Percentiles rank a stretch among this genome's conserved stretches.
phyloP scores from a whole-genome alignment of 2,113 vertebrate species.

The Cacatua alba region DNA sequence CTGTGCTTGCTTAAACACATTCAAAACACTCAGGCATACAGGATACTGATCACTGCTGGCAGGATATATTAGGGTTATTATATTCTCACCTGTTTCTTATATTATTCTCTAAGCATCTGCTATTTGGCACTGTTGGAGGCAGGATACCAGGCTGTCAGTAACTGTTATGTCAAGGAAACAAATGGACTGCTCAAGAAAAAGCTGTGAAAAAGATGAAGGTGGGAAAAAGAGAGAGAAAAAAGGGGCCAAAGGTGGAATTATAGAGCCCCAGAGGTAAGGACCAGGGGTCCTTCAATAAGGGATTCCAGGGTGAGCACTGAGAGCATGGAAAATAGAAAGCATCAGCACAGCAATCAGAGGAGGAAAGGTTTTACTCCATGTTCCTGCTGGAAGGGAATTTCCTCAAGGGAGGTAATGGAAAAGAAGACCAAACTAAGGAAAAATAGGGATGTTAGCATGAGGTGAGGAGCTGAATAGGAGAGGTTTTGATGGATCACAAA shows the following conservation, averaged over 20 bases:
- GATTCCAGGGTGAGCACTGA: not conserved
- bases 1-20: not conserved
- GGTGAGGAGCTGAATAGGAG: not conserved
- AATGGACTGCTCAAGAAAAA: constrained; percentile 18
- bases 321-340: not conserved
- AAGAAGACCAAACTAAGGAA: not conserved
- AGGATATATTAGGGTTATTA: constrained; percentile 47
- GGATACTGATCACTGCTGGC: constrained; percentile 13
- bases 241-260: not conserved
- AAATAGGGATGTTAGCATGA: not conserved
- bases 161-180: constrained; percentile 48
- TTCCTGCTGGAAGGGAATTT: not conserved
- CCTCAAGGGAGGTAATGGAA: not conserved
- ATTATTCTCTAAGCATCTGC: constrained; percentile 56
- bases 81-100: constrained; percentile 38
- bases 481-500: not conserved
- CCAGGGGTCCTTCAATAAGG: not conserved
- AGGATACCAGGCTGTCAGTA: constrained; percentile 45
- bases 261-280: not conserved
- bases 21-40: not conserved
- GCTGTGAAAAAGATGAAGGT: not conserved
- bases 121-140: constrained; percentile 52
- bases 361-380: not conserved
- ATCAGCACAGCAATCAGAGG: not conserved
- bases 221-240: not conserved